These are phyloP conservation scores for Dicaeum eximium DNA, from an alignment of 2,113 vertebrate genomes.

Conservation along the genomic window DNA sequence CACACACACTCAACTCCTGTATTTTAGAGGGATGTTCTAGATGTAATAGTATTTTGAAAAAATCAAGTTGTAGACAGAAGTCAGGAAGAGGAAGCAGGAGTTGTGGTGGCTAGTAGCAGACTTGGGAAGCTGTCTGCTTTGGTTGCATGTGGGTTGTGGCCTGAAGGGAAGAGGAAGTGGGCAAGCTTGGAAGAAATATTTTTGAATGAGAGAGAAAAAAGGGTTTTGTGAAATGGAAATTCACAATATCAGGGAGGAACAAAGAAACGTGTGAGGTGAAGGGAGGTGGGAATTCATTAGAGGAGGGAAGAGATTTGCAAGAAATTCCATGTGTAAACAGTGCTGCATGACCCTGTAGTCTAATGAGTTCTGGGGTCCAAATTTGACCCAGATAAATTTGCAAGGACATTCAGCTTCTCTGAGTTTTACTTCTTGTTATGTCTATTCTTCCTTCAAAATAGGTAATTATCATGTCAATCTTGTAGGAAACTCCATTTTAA, in stretches of 20 bases:
- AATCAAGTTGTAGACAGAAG: neutral
- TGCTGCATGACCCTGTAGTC: neutral
- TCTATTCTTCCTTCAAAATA: neutral
- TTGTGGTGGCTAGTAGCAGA: neutral
- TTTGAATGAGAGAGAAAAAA: neutral
- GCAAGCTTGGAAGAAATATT: neutral
- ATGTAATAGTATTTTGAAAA: neutral
- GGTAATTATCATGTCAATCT: neutral
- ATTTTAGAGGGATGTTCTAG: neutral
- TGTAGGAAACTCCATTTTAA: neutral
- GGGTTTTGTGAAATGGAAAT: neutral
- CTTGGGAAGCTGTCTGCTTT: neutral
- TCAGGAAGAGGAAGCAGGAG: neutral
- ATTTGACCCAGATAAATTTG: neutral
- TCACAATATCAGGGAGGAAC: neutral
- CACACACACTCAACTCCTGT: neutral
- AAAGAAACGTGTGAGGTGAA: neutral
- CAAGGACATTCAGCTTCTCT: neutral
- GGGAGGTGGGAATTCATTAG: neutral
- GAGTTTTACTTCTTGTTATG: neutral
- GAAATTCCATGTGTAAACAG: neutral
- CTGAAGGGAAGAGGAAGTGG: neutral
- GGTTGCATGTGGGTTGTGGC: neutral
- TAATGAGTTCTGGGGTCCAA: neutral
- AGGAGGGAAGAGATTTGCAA: neutral